Evolutionary conservation across 2,113 vertebrate genomes (phyloP).

Genomic region (Odocoileus virginianus): DNA sequence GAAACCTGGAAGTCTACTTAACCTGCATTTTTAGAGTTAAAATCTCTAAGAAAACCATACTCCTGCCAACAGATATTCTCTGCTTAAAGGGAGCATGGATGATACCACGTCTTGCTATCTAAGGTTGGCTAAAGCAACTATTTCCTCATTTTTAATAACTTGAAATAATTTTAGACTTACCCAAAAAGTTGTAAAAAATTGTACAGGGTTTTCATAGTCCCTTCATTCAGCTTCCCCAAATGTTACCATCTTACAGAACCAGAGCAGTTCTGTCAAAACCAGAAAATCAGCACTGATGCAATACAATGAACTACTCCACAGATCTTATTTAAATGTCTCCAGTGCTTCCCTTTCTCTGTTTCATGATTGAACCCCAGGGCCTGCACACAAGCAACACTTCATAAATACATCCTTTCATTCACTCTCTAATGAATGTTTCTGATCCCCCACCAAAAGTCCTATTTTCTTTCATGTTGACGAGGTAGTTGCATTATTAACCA

Average conservation of each 20-base stretch:
- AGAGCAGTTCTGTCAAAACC: not conserved
- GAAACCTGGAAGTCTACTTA: not conserved
- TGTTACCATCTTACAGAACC: not conserved
- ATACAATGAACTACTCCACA: not conserved
- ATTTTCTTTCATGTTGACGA: not conserved
- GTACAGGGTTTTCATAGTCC: not conserved
- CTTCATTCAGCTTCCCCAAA: not conserved
- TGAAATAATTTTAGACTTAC: conserved; percentile 11
- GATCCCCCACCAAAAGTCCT: not conserved
- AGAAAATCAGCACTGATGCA: not conserved
- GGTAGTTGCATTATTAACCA: not conserved
- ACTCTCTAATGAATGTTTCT: not conserved
- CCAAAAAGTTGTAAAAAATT: not conserved
- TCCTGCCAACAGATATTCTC: not conserved
- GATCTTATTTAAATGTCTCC: not conserved
- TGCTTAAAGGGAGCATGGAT: not conserved
- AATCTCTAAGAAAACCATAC: not conserved
- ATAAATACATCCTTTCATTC: not conserved
- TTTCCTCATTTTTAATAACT: not conserved
- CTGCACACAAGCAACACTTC: not conserved
- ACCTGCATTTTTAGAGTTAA: not conserved
- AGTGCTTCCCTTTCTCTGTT: not conserved
- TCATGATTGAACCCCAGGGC: not conserved
- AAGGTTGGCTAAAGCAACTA: not conserved
- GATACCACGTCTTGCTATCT: not conserved